Base-by-base conservation (phyloP, 2,797 vertebrate genomes). In the Myioborus melanocephalus region DNA sequence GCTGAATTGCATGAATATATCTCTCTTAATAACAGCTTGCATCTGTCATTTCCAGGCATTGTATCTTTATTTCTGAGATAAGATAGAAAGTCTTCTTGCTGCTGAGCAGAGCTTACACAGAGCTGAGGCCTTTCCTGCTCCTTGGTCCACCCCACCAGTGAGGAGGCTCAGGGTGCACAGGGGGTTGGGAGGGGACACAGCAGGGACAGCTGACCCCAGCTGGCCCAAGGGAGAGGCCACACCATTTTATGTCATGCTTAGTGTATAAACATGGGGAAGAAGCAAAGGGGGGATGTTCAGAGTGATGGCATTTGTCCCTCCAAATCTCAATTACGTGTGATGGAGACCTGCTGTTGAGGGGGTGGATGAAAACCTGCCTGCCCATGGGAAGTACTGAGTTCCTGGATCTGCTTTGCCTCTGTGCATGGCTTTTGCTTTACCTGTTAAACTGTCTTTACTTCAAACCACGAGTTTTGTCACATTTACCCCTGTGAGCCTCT, bases 1-100 rank as follows among this genome's bases (percentile, higher is more conserved):
- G 64, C 27, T 83, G 87, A 89, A 91, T 83, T 57, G 21, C 43
- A 82, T 56, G 37, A 92, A 46, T 55, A 35, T 46, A 80, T 52
- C 37, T 93, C 70, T 57, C 70, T 87, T 90, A 76, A 92, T 88
- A 94, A 59, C 8, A 93, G 44, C 47, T 76, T 76, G 52, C 56
- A 49, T 63, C 66, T 66, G 63, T 93, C 44, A 93, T 91, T 93
- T 96, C 60, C 68, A 87, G 87, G 56, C 56, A 70, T 59, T 83
- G 23, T 26, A 46, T 53, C 47, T 90, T 69, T 76, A 60, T 64
- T 82, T 83, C 41, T 83, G 68, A 75, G 49, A 82, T 22, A 89
- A 57, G 41, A 60, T 2, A 37, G 72, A 77, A 26, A 30, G 14
- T 11, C 26, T 8, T 57, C 43, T 53, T 41, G 15, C 59, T 65